Base-by-base conservation (phyloP, 2,888 invertebrate genomes). In the Augiades crinisus region DNA sequence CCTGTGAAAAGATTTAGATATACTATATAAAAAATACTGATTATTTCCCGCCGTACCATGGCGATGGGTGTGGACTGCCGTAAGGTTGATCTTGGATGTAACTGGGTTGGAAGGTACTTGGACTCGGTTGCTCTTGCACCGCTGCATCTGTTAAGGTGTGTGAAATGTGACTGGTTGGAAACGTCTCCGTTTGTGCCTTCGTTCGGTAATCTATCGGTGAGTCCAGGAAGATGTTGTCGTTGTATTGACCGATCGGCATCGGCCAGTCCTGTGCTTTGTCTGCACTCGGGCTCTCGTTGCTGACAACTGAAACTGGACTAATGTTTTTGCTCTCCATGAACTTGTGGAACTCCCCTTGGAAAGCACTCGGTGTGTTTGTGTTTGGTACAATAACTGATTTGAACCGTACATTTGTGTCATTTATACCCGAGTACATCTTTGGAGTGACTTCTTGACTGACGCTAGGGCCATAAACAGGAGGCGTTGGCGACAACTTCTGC, bases 291-390 rank as follows among this genome's bases (percentile, higher is more conserved):
- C 10, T 8, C 2, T 30, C 30, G 10, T 10, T 27, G 16, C 4
- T 43, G 1, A 7, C 10, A 4, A 31, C 12, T 19, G 21, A 16
- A 0, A 7, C 6, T 21, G 46, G 31, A 0, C 47, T 17, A 22
- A 4, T 47, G 12, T 58, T 49, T 43, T 63, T 65, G 2, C 50
- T 57, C 0, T 62, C 50, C 83, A 87, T 85, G 47, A 89, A 89
- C 56, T 84, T 87, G 45, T 81, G 74, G 57, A 86, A 89, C 58
- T 88, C 89, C 0, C 75, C 72, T 55, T 83, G 78, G 40, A 86
- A 89, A 0, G 87, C 86, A n/a, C 72, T 84, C 0, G 85, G 84
- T 0, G 30, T 2, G 5, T 30, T 30, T 3, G 30, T 30, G 12
- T 30, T 30, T 12, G 10, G 30, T 2, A 30, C 30, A 4, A 30